Percentiles rank a stretch among this genome's conserved stretches.
Evolutionary conservation across 2,113 vertebrate genomes (phyloP).

Genomic region (Apus apus): DNA sequence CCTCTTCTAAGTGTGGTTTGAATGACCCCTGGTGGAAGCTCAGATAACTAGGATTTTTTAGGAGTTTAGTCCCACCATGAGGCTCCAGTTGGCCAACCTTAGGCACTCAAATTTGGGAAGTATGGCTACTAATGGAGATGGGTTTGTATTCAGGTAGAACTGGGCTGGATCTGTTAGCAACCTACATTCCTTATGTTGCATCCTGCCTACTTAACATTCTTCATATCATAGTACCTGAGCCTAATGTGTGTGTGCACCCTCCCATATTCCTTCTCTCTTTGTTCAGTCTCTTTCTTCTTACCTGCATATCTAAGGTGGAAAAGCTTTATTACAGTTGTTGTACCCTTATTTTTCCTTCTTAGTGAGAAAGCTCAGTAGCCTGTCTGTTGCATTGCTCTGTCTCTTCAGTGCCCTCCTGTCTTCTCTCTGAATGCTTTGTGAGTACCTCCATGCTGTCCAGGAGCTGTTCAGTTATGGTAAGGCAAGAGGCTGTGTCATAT

Average conservation of each 20-base stretch:
- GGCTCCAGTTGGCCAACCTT: neutral
- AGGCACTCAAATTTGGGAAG: neutral
- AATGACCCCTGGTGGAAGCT: conserved; percentile 46
- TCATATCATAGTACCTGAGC: neutral
- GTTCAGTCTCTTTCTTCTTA: neutral
- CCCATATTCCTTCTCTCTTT: neutral
- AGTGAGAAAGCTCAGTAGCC: neutral
- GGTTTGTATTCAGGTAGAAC: neutral
- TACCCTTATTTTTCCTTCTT: neutral
- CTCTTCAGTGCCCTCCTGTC: neutral
- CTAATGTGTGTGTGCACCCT: neutral
- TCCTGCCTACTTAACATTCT: neutral
- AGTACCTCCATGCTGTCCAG: neutral
- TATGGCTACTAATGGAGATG: neutral
- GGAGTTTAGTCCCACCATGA: neutral
- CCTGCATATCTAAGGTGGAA: neutral
- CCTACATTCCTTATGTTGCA: neutral
- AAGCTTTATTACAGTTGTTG: neutral
- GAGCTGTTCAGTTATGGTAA: neutral
- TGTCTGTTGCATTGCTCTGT: neutral
- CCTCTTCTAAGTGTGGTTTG: neutral
- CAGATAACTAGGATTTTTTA: neutral
- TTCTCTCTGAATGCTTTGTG: neutral
- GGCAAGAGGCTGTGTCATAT: neutral
- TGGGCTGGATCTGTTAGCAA: neutral